Evolutionary conservation across 2,113 vertebrate genomes (phyloP), one percentile per base, ranked within the genome.

Genomic region (Lophotis ruficrista): DNA sequence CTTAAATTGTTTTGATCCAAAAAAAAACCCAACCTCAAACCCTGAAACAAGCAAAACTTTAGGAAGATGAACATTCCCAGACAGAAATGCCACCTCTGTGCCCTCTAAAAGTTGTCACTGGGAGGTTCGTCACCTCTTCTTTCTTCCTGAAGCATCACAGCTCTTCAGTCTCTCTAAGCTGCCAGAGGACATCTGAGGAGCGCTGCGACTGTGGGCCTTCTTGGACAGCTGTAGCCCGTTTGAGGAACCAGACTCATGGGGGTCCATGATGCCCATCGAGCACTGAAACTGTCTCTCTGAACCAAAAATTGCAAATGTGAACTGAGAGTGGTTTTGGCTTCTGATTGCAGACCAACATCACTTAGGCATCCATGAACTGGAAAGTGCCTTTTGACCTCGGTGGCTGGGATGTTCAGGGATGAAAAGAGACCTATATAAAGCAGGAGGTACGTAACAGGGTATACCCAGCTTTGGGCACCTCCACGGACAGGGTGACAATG

Each of bases 261-360:
- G 15, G 9, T 27, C 33, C 12, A 3, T 20, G 38, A 3, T 41
- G 45, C 22, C 13, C 48, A 41, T 0, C 0, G 1, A 33, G 31
- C 43, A 10, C 48, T 3, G 16, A 17, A 35, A 37, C 24, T 62
- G 57, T 38, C 4, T 14, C 25, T 23, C 41, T 25, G 72, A 70
- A 58, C 48, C 19, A 24, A 48, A 25, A 37, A 18, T 30, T 41
- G 60, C 31, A 27, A 28, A 8, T 8, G 6, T 31, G 48, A 51
- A 45, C 22, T 24, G 64, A 78, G 85, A 27, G 51, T 4, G 17
- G 5, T 6, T 66, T 51, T 2, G 5, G 30, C 28, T 81, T 47
- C 33, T 11, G 6, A 4, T 5, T 47, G 23, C 38, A 72, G 37
- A 71, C 19, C 17, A 35, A 5, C 31, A 8, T 69, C 50, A 9